Evolutionary conservation across 2,113 vertebrate species (phyloP).

Genomic region (Fulmarus glacialis): DNA sequence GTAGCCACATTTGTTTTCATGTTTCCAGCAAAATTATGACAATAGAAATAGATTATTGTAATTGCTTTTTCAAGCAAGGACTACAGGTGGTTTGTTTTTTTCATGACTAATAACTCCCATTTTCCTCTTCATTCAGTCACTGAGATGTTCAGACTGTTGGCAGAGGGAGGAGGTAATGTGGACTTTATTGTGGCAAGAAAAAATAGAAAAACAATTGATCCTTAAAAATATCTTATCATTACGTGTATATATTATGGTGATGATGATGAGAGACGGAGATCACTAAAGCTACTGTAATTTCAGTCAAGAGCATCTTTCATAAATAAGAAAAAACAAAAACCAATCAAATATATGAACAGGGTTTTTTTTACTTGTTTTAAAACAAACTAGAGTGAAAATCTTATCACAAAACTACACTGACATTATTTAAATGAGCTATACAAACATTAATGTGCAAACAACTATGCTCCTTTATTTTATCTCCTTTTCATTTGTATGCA

Average conservation of each 20-base stretch:
- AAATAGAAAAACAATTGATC: not conserved
- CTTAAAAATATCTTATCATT: not conserved
- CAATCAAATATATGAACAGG: not conserved
- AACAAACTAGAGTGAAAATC: not conserved
- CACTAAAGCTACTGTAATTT: not conserved
- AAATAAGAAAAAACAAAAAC: not conserved
- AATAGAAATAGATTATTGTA: constrained; percentile 58
- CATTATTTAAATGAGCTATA: not conserved
- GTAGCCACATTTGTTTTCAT: constrained; percentile 52
- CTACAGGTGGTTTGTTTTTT: constrained; percentile 28
- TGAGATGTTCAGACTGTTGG: not conserved
- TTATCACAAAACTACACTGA: not conserved
- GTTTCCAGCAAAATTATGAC: constrained; percentile 61
- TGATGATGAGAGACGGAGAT: not conserved
- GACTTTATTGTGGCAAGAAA: not conserved
- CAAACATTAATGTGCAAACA: not conserved
- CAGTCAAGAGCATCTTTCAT: not conserved
- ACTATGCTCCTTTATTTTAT: not conserved
- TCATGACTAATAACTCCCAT: constrained; percentile 21
- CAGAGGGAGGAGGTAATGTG: not conserved
- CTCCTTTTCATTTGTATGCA: not conserved
- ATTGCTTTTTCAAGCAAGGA: constrained; percentile 38
- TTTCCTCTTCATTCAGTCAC: constrained; percentile 27
- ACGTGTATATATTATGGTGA: not conserved
- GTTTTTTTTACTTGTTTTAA: not conserved